phyloP scores from a whole-genome alignment of 2,888 invertebrate genomes.

The Chrysolina haemoptera region DNA sequence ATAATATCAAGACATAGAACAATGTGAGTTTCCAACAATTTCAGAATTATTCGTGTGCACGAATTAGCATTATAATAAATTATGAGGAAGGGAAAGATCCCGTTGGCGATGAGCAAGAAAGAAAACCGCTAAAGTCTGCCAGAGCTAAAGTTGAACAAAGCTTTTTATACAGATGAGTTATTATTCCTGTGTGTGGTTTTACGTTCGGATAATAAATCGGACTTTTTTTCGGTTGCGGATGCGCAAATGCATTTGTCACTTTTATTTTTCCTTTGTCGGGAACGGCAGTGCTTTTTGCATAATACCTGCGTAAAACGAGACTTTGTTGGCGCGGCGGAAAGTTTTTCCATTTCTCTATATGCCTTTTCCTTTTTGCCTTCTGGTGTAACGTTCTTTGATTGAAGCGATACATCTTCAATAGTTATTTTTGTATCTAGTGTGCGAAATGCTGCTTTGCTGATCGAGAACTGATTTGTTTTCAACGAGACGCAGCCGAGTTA shows the following conservation, averaged over 20 bases:
- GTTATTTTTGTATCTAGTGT: too few relatives aligned
- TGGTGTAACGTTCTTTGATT: slow-evolving; percentile 20
- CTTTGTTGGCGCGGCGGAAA: slow-evolving; percentile 16
- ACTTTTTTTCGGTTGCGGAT: slow-evolving; percentile 57
- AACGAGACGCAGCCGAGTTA: too few relatives aligned
- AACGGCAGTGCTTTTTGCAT: slow-evolving; percentile 48
- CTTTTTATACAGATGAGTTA: slow-evolving; percentile 51
- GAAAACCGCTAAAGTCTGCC: slow-evolving; percentile 33
- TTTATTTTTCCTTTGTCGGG: slow-evolving; percentile 56
- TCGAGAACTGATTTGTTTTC: too few relatives aligned
- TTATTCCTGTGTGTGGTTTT: slow-evolving; percentile 52
- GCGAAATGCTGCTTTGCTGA: too few relatives aligned
- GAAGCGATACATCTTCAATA: neutral
- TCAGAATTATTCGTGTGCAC: neutral
- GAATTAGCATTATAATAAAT: slow-evolving; percentile 26
- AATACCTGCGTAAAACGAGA: slow-evolving; percentile 49
- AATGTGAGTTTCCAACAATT: slow-evolving; percentile 2
- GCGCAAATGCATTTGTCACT: slow-evolving; percentile 63
- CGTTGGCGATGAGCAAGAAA: slow-evolving; percentile 9
- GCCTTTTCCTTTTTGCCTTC: slow-evolving; percentile 26
- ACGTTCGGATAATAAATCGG: slow-evolving; percentile 64
- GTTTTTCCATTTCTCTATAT: slow-evolving; percentile 31
- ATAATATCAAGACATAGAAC: neutral
- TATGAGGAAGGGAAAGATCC: neutral
- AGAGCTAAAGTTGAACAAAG: slow-evolving; percentile 43